Percentiles rank a stretch among this genome's conserved stretches.
Evolutionary conservation across 1,140 invertebrate genomes (phyloP).

Genomic region (Diorhabda carinulata): DNA sequence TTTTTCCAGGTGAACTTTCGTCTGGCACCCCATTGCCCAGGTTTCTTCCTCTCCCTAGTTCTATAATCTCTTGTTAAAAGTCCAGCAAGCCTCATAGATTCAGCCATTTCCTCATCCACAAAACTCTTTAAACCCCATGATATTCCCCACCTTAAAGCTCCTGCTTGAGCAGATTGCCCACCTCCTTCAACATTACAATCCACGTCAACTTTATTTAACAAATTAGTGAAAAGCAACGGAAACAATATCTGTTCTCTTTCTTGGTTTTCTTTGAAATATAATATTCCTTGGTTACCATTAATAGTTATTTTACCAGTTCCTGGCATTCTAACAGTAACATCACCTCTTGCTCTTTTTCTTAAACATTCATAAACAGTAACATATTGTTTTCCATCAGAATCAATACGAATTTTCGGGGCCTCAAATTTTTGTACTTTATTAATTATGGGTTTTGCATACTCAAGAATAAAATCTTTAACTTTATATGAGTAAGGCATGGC

Average conservation of each 20-base stretch:
- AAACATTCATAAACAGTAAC: constrained; percentile 65
- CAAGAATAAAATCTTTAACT: constrained; percentile 66
- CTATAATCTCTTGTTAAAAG: constrained; percentile 80
- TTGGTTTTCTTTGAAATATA: constrained; percentile 67
- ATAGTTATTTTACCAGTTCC: constrained; percentile 80
- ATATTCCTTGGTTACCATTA: constrained; percentile 69
- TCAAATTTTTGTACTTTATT: constrained; percentile 53
- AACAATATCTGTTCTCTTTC: constrained; percentile 79
- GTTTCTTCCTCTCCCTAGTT: constrained; percentile 86
- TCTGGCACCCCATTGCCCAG: constrained; percentile 85
- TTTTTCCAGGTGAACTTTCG: constrained; percentile 93
- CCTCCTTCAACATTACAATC: constrained; percentile 68
- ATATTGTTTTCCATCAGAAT: constrained; percentile 64
- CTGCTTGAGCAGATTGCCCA: constrained; percentile 72
- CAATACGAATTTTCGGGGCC: constrained; percentile 62
- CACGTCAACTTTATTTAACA: constrained; percentile 78
- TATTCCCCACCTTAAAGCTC: constrained; percentile 82
- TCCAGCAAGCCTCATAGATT: constrained; percentile 89
- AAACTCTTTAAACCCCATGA: constrained; percentile 75
- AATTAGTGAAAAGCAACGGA: constrained; percentile 75
- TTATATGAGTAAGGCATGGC: constrained; percentile 67
- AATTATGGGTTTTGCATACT: constrained; percentile 59
- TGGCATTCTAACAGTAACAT: constrained; percentile 65
- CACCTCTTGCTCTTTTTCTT: constrained; percentile 66
- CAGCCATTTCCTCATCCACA: constrained; percentile 68